Conservation (phyloP, 2,888 invertebrate genomes). For the Nephrocerus scutellatus region DNA sequence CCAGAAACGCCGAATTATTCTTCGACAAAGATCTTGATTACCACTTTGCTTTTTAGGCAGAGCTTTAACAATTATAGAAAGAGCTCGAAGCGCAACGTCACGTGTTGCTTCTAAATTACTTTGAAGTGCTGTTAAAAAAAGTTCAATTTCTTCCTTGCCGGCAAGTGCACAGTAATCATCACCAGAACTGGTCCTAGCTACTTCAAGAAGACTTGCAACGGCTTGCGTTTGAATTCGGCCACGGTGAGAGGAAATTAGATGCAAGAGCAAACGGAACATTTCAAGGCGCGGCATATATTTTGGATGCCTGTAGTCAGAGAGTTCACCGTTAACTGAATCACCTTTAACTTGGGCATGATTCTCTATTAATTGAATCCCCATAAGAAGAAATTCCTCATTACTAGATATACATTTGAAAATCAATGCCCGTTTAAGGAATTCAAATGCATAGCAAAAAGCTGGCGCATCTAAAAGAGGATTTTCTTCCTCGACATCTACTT, state of each 20-base stretch:
- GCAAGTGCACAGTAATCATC: constrained; percentile 57
- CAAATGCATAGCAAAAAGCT: constrained; percentile 77
- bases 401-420: constrained; percentile 48
- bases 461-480: constrained; percentile 51
- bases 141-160: constrained; percentile 63
- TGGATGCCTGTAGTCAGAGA: constrained; percentile 60
- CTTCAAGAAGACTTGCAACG: constrained; percentile 70
- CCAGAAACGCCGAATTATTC: constrained; percentile 69
- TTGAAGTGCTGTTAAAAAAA: constrained; percentile 70
- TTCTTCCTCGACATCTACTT: constrained; percentile 29
- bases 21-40: constrained; percentile 54
- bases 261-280: constrained; percentile 72
- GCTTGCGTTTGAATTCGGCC: constrained; percentile 73
- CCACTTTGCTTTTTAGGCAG: constrained; percentile 55
- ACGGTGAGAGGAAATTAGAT: constrained; percentile 62
- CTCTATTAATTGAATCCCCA: constrained; percentile 60
- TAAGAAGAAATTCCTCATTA: constrained; percentile 54
- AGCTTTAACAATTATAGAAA: constrained; percentile 57
- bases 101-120: constrained; percentile 63
- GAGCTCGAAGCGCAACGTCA: constrained; percentile 70
- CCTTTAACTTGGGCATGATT: constrained; percentile 64
- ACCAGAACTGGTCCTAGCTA: constrained; percentile 68
- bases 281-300: constrained; percentile 71
- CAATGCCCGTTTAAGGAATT: constrained; percentile 62
- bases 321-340: constrained; percentile 38